Evolutionary conservation across 2,797 vertebrate species (phyloP), one percentile per base, ranked within the genome.

Genomic region (Syngnathus rostellatus): DNA sequence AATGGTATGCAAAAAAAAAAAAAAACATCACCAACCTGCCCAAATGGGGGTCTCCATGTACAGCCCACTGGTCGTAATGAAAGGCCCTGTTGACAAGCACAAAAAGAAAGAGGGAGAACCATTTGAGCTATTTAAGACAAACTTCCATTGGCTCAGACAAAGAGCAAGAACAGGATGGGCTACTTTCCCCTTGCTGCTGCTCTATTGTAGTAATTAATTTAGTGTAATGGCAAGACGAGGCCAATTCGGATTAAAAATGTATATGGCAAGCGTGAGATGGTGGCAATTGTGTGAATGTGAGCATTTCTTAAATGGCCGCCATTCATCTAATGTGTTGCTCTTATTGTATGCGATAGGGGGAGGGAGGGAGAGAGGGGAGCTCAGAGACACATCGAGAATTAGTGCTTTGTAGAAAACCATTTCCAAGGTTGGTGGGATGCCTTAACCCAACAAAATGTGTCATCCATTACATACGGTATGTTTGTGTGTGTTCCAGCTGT

Each of bases 1-100:
- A 37, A 65, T 55, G 58, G 48, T 64, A 45, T 64, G 50, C 62
- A 63, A 12, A 66, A 58, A 70, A 7, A 55, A 64, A 63, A 41
- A 65, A 64, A 50, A 64, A 60, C 37, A 65, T 67, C 45, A 84
- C 85, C 76, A 54, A 87, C 86, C 82, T 84, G 83, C 72, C 86
- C 84, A 87, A 58, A 77, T 79, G 72, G 83, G 78, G 73, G 76
- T 84, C 83, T 87, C 86, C 84, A 85, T 86, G 83, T 81, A 87
- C 75, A 68, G 72, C 69, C 48, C 8, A 72, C 66, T 69, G 70
- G 60, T 80, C 58, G 41, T 58, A 74, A 68, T 69, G 67, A 71
- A 58, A 65, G 71, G 59, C 67, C 62, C 62, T 78, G 62, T 54
- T 4, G 63, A 79, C 53, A 72, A 68, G 41, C 21, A 72, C 51